Percentiles rank a stretch among this genome's conserved stretches.
Evolutionary conservation across 2,113 vertebrate species (phyloP).

Genomic region (Nannospalax galili): DNA sequence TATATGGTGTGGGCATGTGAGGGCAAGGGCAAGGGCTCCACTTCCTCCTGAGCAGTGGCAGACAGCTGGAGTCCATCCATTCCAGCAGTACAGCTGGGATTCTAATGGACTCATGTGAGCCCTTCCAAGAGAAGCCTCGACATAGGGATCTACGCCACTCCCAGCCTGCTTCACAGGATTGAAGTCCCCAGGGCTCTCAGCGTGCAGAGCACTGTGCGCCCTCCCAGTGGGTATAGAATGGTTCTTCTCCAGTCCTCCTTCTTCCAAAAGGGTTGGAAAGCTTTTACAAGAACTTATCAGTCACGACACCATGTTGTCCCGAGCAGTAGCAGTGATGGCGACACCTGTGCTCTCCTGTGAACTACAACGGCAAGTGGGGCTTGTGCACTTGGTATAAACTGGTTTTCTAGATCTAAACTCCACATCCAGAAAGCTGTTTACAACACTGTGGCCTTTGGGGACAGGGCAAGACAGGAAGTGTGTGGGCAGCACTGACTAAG

Average conservation of each 20-base stretch:
- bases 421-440: not conserved
- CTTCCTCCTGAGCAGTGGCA: not conserved
- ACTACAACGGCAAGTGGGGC: not conserved
- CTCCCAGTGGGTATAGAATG: not conserved
- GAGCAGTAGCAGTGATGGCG: not conserved
- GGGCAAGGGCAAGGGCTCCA: not conserved
- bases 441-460: not conserved
- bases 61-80: not conserved
- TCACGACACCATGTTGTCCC: not conserved
- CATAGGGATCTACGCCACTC: not conserved
- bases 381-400: rapidly evolving
- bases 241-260: not conserved
- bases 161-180: not conserved
- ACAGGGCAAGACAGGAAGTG: not conserved
- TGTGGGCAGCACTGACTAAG: not conserved
- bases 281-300: not conserved
- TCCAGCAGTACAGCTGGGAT: too few species aligned
- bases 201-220: rapidly evolving
- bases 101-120: not conserved
- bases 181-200: not conserved
- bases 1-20: rapidly evolving
- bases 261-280: not conserved
- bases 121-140: not conserved
- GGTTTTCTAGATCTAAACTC: not conserved
- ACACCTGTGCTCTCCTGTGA: rapidly evolving